Base-by-base conservation (phyloP, 2,888 invertebrate genomes). In the Cactoblastis cactorum region DNA sequence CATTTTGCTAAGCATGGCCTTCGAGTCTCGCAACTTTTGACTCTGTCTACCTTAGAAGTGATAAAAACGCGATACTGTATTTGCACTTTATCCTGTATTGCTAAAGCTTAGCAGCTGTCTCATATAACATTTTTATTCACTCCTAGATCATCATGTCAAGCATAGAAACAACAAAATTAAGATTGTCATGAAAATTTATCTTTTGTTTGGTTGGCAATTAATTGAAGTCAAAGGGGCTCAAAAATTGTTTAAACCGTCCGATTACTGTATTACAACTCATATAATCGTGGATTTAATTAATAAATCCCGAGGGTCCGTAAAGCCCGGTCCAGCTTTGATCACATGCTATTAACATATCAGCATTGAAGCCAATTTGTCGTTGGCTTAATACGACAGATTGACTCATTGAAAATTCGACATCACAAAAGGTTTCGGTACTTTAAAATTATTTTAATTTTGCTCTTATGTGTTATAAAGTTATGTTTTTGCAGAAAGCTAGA, bases 321-420 rank as follows among this genome's bases (percentile, higher is more conserved):
- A 49, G 39, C 49, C 18, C 18, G 39, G 49, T 9, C 22, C 28
- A 28, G 18, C 49, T 38, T 49, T 49, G 49, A 39, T 49, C 49
- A 32, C 39, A 18, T n/a, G 49, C 49, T 41, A 39, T 41, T 49
- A 49, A 49, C 49, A 49, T 49, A 49, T 49, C 49, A 49, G 33
- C 33, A 24, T 47, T 47, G 41, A 49, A 41, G 49, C 41, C 41
- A 39, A 49, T 49, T 49, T 41, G 49, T 47, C 35, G 35, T 35
- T 35, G 35, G 46, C 34, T 47, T 47, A 47, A 22, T 19, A 18
- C 19, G 45, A 12, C 12, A 22, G 32, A 35, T 47, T 9, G 1
- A 22, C 22, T 37, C 17, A 28, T 15, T 28, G 1, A 43, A 32
- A 17, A 17, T 17, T 14, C 28, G 43, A 28, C 15, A 6, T 43